Evolutionary conservation across 2,113 vertebrate genomes (phyloP), one percentile per base, ranked within the genome.

Genomic region (Pseudopipra pipra): DNA sequence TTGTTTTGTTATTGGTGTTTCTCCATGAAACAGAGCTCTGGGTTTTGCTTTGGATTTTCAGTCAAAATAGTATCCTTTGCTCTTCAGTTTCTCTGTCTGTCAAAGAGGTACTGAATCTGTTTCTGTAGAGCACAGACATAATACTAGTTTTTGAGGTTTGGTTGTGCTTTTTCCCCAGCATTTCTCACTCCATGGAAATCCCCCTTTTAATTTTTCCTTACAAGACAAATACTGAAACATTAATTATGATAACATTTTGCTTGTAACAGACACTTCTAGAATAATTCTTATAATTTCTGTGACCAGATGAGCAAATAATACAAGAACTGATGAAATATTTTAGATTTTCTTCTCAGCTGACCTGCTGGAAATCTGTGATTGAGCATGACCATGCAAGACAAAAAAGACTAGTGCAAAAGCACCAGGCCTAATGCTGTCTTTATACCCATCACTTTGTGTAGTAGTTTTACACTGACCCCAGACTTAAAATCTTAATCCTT

Each of bases 361-460:
- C 28, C 25, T 85, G 41, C 59, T 85, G 66, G 47, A 49, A 52
- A 25, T 28, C 79, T 79, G 1, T 12, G 1, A 3, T 33, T 31
- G n/a, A 76, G 46, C 6, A 3, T 14, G 25, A 54, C 7, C 5
- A 8, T 0, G 0, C 43, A 47, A 46, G 33, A 21, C 20, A 58
- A 18, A 59, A 37, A 73, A 9, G 17, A 37, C 61, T 8, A 56
- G 43, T 63, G 43, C 22, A 77, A n/a, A 67, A 87, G 24, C 74
- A 11, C 28, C 7, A 25, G 49, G 16, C 33, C 7, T 55, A 14
- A 41, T 1, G 2, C 31, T 75, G 43, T 74, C 15, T 47, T 78
- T 74, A 5, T 44, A 84, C 55, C 25, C 37, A 23, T 24, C 12
- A 6, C 13, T 61, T 88, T 37, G 31, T 71, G 6, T 8, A 9